phyloP scores from a whole-genome alignment of 2,113 vertebrate genomes.

The Brachyhypopomus occidentalis region DNA sequence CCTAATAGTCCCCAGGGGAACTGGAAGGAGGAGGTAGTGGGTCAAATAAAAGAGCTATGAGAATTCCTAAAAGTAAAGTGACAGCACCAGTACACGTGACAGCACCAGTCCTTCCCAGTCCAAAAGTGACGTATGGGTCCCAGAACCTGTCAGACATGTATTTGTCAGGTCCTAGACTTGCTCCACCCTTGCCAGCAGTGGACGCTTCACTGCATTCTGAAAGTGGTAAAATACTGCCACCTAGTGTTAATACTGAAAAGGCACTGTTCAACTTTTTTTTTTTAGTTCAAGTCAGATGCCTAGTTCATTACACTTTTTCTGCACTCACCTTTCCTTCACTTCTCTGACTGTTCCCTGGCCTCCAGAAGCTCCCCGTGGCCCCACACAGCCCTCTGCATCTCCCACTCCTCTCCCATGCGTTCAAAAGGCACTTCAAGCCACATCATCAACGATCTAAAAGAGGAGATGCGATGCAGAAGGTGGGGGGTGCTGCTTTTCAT shows the following conservation, averaged over 20 bases:
- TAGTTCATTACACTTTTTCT: neutral
- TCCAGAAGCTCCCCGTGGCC: neutral
- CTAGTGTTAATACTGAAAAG: neutral
- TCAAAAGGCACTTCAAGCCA: constrained; percentile 34
- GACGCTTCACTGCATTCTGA: neutral
- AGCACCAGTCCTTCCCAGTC: too few species aligned
- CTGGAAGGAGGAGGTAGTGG: too few species aligned
- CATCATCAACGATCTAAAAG: constrained; percentile 63
- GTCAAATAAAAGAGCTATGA: neutral
- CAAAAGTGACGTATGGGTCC: too few species aligned
- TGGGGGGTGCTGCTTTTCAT: constrained; percentile 3
- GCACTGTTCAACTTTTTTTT: neutral
- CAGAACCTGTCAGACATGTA: too few species aligned
- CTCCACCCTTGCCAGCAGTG: too few species aligned
- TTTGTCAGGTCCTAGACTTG: too few species aligned
- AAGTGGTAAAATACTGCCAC: constrained; percentile 1
- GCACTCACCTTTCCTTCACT: neutral
- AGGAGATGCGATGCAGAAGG: constrained; percentile 57
- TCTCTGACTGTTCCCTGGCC: neutral
- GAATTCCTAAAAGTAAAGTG: neutral
- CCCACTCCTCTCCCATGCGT: neutral
- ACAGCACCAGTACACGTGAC: too few species aligned
- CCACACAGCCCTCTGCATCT: neutral
- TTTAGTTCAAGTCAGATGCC: too few species aligned
- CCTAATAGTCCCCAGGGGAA: too few species aligned